phyloP scores from a whole-genome alignment of 2,113 vertebrate species.

The Phoxinus phoxinus region DNA sequence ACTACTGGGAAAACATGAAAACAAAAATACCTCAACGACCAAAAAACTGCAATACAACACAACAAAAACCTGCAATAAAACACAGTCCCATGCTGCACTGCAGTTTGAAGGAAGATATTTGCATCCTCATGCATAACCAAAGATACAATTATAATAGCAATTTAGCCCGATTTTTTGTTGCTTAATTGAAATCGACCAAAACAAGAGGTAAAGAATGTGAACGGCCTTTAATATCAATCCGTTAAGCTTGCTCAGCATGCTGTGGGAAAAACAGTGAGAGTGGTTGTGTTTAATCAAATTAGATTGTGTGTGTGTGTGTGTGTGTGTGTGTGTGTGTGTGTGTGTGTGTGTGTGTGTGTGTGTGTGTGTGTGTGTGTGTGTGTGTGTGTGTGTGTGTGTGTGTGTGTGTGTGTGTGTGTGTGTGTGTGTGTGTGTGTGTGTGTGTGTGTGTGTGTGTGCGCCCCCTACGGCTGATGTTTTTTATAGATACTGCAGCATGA shows the following conservation, averaged over 20 bases:
- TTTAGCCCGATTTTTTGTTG: constrained; percentile 12
- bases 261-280: not conserved
- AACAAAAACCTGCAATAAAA: no score
- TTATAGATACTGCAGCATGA: constrained; percentile 3
- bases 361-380: not conserved
- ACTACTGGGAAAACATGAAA: no score
- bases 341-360: no score
- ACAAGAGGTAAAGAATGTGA: constrained; percentile 33
- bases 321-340: not conserved
- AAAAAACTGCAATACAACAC: not conserved
- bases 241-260: constrained; percentile 32
- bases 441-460: no score
- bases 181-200: constrained; percentile 45
- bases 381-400: no score
- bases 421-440: not conserved
- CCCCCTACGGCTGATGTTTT: constrained; percentile 31
- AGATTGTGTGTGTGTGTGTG: constrained; percentile 4
- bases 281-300: constrained; percentile 47
- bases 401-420: not conserved
- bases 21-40: not conserved
- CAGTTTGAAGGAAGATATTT: not conserved
- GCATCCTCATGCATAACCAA: not conserved
- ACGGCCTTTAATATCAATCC: not conserved
- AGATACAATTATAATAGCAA: not conserved
- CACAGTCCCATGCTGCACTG: not conserved